These are phyloP conservation scores for Hymenopus coronatus DNA, from an alignment of 2,888 invertebrate genomes.

Conservation along the genomic window DNA sequence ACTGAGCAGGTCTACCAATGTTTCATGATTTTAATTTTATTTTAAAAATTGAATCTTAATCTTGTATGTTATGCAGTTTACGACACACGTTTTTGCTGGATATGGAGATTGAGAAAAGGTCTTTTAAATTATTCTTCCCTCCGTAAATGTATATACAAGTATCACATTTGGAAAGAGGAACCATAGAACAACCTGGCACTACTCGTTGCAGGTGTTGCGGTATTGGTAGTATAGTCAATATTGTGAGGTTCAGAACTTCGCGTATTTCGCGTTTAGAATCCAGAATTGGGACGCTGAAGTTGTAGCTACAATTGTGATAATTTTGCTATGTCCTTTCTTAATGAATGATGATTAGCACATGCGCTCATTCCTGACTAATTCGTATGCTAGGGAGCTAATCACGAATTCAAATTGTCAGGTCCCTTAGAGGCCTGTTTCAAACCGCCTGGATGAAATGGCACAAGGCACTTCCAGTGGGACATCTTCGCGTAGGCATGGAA, in stretches of 20 bases:
- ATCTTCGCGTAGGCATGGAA: slow-evolving; percentile 59
- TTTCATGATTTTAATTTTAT: not conserved
- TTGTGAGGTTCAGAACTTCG: not conserved
- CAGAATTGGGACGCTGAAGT: not conserved
- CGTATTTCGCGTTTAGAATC: not conserved
- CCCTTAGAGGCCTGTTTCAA: not conserved
- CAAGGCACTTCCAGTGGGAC: slow-evolving; percentile 62
- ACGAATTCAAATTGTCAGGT: not conserved
- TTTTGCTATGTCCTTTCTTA: not conserved
- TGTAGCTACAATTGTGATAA: not conserved
- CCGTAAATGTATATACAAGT: too few species aligned
- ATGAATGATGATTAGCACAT: not conserved
- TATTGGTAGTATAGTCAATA: not conserved
- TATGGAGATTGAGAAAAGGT: not conserved
- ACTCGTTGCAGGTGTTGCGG: not conserved
- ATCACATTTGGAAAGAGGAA: too few species aligned
- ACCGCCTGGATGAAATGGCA: slow-evolving; percentile 48
- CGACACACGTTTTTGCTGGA: not conserved
- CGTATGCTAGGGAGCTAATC: not conserved
- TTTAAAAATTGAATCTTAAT: not conserved
- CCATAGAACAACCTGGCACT: too few species aligned
- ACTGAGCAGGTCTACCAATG: not conserved
- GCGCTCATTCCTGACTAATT: not conserved
- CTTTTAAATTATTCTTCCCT: too few species aligned
- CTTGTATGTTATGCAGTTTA: not conserved